Evolutionary conservation across 2,888 invertebrate genomes (phyloP).

Genomic region (Bugula neritina): DNA sequence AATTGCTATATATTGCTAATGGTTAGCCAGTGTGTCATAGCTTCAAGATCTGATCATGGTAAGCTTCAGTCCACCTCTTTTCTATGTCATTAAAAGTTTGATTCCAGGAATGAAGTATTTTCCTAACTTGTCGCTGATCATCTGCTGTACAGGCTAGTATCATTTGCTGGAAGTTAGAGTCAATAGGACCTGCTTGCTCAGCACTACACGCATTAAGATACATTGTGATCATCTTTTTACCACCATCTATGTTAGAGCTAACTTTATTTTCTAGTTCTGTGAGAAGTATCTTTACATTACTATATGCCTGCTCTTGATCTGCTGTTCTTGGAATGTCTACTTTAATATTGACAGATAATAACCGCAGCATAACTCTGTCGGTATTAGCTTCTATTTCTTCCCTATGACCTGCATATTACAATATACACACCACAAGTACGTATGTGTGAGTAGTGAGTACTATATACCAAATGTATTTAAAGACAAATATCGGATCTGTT

Average conservation of each 20-base stretch:
- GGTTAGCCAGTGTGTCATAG: no score
- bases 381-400: slow-evolving; percentile 4
- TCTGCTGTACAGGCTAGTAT: neutral
- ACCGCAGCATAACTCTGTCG: neutral
- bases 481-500: no score
- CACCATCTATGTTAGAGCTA: neutral
- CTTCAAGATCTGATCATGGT: no score
- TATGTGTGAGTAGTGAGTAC: no score
- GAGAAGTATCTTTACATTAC: neutral
- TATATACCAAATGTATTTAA: no score
- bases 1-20: no score
- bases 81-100: neutral
- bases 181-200: neutral
- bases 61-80: neutral
- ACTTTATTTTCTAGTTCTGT: neutral
- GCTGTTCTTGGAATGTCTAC: slow-evolving; percentile 4
- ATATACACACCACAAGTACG: neutral
- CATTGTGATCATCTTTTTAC: neutral
- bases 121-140: neutral
- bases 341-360: neutral
- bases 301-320: neutral
- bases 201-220: slow-evolving; percentile 9
- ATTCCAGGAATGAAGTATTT: neutral
- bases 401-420: neutral
- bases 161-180: neutral